Percentiles rank a stretch among this genome's conserved stretches.
Evolutionary conservation across 2,797 vertebrate species (phyloP).

Genomic region (Luscinia luscinia): DNA sequence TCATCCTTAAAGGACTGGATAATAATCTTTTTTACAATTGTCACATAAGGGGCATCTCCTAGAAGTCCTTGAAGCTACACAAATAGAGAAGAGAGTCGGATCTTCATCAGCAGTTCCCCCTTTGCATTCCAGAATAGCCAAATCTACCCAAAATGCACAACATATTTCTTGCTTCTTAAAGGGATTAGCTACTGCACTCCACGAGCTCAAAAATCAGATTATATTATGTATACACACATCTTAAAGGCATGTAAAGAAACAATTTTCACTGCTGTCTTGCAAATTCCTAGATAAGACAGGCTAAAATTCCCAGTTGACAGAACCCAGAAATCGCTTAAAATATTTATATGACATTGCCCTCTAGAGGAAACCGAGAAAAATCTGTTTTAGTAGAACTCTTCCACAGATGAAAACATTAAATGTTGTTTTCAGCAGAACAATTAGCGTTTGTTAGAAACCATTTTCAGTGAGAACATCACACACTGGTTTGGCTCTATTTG

Average conservation of each 20-base stretch:
- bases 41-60: background rate
- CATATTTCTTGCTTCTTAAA: background rate
- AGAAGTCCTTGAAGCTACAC: background rate
- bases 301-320: constrained; percentile 2
- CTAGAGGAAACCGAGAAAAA: constrained; percentile 73
- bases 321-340: constrained; percentile 46
- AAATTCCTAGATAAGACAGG: background rate
- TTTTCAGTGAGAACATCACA: background rate
- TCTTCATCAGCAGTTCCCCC: background rate
- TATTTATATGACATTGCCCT: constrained; percentile 77
- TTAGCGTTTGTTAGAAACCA: background rate
- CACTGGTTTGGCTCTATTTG: background rate
- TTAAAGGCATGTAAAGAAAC: background rate
- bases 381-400: background rate
- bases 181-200: background rate
- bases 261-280: background rate
- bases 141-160: background rate
- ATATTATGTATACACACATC: background rate
- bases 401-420: background rate
- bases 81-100: background rate
- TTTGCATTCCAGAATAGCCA: background rate
- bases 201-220: background rate
- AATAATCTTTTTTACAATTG: background rate
- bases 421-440: background rate
- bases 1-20: background rate